Evolutionary conservation across 1,140 invertebrate species (phyloP).

Genomic region (Caenorhabditis latens): DNA sequence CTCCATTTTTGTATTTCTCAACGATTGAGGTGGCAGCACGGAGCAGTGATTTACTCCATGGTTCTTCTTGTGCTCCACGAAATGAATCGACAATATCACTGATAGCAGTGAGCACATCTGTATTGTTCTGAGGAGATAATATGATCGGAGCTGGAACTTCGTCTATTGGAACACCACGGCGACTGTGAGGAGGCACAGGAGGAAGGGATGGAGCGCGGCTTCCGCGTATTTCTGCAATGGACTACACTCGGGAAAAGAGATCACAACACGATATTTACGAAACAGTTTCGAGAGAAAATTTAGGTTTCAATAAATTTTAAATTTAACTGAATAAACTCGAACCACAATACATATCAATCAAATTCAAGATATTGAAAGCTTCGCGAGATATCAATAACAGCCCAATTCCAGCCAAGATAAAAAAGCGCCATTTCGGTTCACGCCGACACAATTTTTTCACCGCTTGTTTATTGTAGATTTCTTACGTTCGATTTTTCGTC

Average conservation of each 20-base stretch:
- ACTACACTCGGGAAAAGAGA: conserved; percentile 34
- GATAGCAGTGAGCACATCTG: conserved; percentile 39
- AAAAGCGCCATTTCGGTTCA: conserved; percentile 19
- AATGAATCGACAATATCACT: conserved; percentile 48
- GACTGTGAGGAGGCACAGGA: conserved; percentile 17
- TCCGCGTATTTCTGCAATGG: conserved; percentile 21
- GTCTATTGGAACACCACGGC: background rate
- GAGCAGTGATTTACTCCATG: conserved; percentile 42
- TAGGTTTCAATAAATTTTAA: background rate
- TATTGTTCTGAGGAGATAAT: conserved; percentile 31
- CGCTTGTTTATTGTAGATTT: background rate
- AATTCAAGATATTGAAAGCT: background rate
- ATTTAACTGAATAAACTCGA: background rate
- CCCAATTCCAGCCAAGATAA: background rate
- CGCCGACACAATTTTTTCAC: background rate
- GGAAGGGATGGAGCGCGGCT: conserved; percentile 9
- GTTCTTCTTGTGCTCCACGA: conserved; percentile 49
- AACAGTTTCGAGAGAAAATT: background rate
- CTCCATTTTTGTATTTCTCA: conserved; percentile 32
- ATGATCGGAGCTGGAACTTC: conserved; percentile 38
- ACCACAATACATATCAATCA: background rate
- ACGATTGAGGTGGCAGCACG: conserved; percentile 33
- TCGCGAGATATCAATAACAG: background rate
- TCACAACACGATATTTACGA: background rate
- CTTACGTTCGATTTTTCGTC: conserved; percentile 63